A percentile compares a stretch with the other conserved stretches of the same genome.
These are phyloP conservation scores for Epinephelus coioides DNA, from an alignment of 2,797 vertebrate species.

Conservation along the genomic window DNA sequence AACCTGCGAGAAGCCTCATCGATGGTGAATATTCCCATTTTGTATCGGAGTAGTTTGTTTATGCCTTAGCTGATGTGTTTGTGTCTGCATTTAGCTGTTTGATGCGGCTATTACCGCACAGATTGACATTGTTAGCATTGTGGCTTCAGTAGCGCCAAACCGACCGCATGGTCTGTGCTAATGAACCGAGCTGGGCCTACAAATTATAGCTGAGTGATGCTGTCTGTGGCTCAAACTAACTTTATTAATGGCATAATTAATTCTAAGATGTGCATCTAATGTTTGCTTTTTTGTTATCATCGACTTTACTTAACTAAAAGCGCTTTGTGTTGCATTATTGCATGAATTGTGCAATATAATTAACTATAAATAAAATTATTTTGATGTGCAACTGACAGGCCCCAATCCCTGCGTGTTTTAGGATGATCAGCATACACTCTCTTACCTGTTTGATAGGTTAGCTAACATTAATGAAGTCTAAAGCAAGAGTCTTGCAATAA, in stretches of 20 bases:
- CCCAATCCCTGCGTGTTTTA: background rate
- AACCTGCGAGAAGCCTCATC: rapidly evolving
- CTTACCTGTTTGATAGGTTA: background rate
- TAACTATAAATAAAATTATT: background rate
- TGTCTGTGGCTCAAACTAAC: rapidly evolving
- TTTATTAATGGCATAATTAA: background rate
- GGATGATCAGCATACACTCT: too few relatives aligned
- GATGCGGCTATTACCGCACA: slow-evolving; percentile 1
- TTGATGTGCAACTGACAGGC: too few relatives aligned
- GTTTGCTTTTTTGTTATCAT: background rate
- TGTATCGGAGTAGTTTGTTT: rapidly evolving
- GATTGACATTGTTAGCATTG: background rate
- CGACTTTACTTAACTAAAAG: background rate
- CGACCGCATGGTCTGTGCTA: slow-evolving; percentile 49
- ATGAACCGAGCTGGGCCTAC: too few relatives aligned
- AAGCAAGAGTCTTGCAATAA: background rate
- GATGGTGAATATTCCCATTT: background rate
- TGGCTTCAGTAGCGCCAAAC: slow-evolving; percentile 22
- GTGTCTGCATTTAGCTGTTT: background rate
- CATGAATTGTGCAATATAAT: background rate
- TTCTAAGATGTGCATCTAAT: background rate
- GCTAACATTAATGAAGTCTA: background rate
- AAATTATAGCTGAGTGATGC: rapidly evolving
- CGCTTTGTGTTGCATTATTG: background rate
- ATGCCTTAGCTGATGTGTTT: background rate